Percentiles rank a stretch among this genome's conserved stretches.
Conservation (phyloP, 2,888 invertebrate species). For the Plagiodera versicolora region DNA sequence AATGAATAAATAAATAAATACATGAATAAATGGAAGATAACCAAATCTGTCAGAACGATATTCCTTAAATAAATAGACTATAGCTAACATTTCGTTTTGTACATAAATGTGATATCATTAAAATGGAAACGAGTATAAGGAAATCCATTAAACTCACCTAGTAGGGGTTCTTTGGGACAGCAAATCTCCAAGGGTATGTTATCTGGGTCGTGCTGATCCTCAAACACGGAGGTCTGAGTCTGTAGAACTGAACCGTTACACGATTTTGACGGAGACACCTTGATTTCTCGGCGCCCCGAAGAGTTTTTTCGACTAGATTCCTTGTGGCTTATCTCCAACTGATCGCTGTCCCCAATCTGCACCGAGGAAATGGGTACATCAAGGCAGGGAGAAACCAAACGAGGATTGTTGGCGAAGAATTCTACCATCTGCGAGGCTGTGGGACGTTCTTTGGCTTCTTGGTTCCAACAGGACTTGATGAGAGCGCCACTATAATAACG, state of each 20-base stretch:
- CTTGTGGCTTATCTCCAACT: constrained; percentile 58
- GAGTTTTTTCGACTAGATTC: too few relatives aligned
- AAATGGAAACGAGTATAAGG: too few relatives aligned
- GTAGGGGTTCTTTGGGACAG: constrained; percentile 49
- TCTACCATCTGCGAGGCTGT: constrained; percentile 79
- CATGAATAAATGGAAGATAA: too few relatives aligned
- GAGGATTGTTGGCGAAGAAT: constrained; percentile 75
- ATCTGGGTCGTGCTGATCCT: constrained; percentile 18
- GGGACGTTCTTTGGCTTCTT: constrained; percentile 70
- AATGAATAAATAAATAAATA: too few relatives aligned
- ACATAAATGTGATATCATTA: too few relatives aligned
- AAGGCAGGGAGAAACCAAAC: constrained; percentile 75
- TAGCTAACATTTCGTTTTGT: too few relatives aligned
- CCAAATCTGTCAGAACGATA: too few relatives aligned
- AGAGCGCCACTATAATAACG: constrained; percentile 76
- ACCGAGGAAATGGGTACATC: constrained; percentile 74
- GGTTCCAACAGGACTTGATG: constrained; percentile 79
- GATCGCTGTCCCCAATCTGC: constrained; percentile 68
- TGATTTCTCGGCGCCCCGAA: neutral
- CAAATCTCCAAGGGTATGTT: constrained; percentile 46
- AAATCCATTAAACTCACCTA: constrained; percentile 36
- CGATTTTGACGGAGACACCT: constrained; percentile 41
- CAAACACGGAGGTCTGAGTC: constrained; percentile 10
- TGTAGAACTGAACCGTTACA: constrained; percentile 21
- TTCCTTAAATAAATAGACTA: too few relatives aligned